Percentiles rank a stretch among this genome's conserved stretches.
Evolutionary conservation across 2,797 vertebrate species (phyloP).

Genomic region (Cygnus olor): DNA sequence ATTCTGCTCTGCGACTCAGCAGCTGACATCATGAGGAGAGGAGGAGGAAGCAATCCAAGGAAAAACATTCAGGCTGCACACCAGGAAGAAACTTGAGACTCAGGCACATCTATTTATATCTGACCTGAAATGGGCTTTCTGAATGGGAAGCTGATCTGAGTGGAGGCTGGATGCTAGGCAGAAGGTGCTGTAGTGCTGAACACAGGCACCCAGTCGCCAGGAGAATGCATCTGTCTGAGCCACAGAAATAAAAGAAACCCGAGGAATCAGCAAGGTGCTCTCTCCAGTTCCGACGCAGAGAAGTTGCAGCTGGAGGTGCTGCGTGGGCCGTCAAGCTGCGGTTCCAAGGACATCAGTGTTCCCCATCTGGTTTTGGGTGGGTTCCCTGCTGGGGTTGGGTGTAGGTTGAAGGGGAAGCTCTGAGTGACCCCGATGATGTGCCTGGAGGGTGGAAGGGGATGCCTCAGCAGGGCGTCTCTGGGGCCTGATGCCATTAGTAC

Average conservation of each 20-base stretch:
- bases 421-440: background rate
- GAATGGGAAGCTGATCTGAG: constrained; percentile 65
- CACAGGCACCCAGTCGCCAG: background rate
- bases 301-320: background rate
- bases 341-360: background rate
- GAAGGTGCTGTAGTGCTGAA: constrained; percentile 40
- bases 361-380: fast-evolving
- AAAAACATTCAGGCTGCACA: constrained; percentile 61
- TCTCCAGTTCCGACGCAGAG: background rate
- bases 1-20: constrained; percentile 46
- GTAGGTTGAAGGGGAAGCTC: constrained; percentile 44
- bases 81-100: constrained; percentile 69
- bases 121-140: constrained; percentile 74
- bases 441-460: background rate
- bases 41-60: constrained; percentile 65
- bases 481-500: constrained; percentile 49
- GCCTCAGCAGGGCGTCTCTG: background rate
- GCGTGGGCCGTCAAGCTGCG: background rate
- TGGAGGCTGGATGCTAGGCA: constrained; percentile 49
- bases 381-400: background rate
- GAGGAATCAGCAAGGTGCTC: background rate
- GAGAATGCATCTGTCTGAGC: constrained; percentile 43
- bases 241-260: background rate
- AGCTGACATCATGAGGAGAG: constrained; percentile 55
- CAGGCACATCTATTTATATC: constrained; percentile 74